Base-by-base conservation (phyloP, 1,140 invertebrate species). In the Phortica variegata region DNA sequence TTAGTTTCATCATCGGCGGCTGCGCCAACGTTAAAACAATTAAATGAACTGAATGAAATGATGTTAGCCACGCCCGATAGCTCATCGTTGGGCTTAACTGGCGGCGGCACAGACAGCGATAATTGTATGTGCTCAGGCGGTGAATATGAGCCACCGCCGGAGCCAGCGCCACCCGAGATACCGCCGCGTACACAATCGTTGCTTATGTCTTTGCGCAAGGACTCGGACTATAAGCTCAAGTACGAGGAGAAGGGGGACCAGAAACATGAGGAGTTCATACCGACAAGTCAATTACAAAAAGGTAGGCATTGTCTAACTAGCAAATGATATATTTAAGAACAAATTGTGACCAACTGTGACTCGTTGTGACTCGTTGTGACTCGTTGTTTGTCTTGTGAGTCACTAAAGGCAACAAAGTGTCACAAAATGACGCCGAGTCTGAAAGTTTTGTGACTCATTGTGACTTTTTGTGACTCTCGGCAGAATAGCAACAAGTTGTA, bases 151-250 rank as follows among this genome's bases (percentile, higher is more conserved):
- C 83, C 83, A 2, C 84, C 85, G 19, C 85, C 84, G 10, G 85
- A 86, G 56, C 85, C 85, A 20, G 84, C 84, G 33, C 85, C 85
- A 36, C 84, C 85, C 3, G 84, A 86, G 77, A 82, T 86, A 18
- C 84, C 84, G 19, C 84, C 84, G 5, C 76, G 84, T 42, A 83
- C 84, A 10, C 83, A 83, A 15, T 86, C 85, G 39, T 71, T 85
- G 33, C 80, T 85, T 40, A 79, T 81, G 34, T 72, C 79, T 41
- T 50, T 76, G 37, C 62, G 65, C 47, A 76, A 76, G 52, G 63
- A 66, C 40, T 75, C 73, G 39, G 71, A 74, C 43, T 74, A 74
- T 47, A 73, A 71, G 60, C 59, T 76, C 10, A 75, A 76, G 47
- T 75, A 71, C 43, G 73, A 76, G 34, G 73, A 76, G 31, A 76